Percentiles rank a stretch among this genome's conserved stretches.
Evolutionary conservation across 2,888 invertebrate genomes (phyloP).

Genomic region (Trichogramma dendrolimi): DNA sequence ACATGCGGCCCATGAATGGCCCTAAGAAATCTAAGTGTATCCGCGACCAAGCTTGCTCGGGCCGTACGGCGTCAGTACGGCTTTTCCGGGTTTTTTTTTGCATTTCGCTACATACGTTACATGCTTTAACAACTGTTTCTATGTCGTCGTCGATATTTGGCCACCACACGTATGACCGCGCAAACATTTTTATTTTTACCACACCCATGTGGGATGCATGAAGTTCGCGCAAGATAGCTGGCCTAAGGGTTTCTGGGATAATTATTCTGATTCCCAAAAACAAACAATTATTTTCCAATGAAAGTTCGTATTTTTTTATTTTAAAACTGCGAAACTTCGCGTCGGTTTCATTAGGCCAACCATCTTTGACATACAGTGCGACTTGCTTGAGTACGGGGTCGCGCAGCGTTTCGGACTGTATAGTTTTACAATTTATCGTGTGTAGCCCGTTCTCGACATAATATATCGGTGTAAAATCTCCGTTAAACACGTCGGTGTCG

Average conservation of each 20-base stretch:
- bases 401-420: no score
- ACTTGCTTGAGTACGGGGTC: no score
- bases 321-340: no score
- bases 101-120: constrained; percentile 12
- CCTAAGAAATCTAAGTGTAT: constrained; percentile 30
- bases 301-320: neutral
- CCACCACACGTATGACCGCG: constrained; percentile 25
- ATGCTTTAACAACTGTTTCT: constrained; percentile 10
- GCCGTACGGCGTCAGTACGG: constrained; percentile 16
- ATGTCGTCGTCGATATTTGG: constrained; percentile 22
- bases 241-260: constrained; percentile 11
- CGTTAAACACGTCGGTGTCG: neutral
- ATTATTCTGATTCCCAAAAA: constrained; percentile 14
- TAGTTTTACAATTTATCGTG: no score
- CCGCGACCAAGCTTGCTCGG: constrained; percentile 25
- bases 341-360: no score
- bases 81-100: constrained; percentile 10
- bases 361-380: no score
- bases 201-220: constrained; percentile 13
- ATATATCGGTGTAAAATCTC: constrained; percentile 14
- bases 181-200: constrained; percentile 15
- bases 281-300: neutral
- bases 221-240: no score
- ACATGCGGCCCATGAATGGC: constrained; percentile 26
- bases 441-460: neutral